Percentiles rank a stretch among this genome's conserved stretches.
Evolutionary conservation across 1,140 invertebrate genomes (phyloP).

Genomic region (Scaptomyza graminum): DNA sequence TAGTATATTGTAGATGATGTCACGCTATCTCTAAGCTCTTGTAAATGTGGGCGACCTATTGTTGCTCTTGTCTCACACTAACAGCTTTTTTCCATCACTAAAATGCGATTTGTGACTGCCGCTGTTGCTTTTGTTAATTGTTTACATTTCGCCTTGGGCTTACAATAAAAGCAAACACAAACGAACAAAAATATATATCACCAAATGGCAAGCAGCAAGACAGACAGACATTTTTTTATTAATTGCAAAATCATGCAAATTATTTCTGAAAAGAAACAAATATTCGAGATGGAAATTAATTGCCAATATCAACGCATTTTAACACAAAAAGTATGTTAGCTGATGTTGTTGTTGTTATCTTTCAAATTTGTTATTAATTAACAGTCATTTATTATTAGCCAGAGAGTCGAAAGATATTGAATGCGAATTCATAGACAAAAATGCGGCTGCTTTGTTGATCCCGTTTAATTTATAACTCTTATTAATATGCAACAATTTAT

Average conservation of each 20-base stretch:
- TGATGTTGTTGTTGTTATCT: constrained; percentile 25
- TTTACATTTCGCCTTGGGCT: constrained; percentile 73
- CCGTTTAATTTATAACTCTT: constrained; percentile 63
- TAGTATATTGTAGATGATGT: constrained; percentile 57
- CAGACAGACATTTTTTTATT: constrained; percentile 49
- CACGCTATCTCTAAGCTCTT: constrained; percentile 62
- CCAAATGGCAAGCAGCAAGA: constrained; percentile 45
- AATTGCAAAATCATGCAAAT: constrained; percentile 76
- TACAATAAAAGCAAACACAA: constrained; percentile 51
- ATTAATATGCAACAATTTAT: constrained; percentile 47
- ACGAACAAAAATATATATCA: constrained; percentile 60
- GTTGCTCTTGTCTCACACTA: constrained; percentile 47
- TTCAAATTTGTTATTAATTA: constrained; percentile 77
- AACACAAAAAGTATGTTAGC: constrained; percentile 65
- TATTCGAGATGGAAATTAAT: constrained; percentile 66
- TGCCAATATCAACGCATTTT: constrained; percentile 71
- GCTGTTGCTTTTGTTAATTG: constrained; percentile 47
- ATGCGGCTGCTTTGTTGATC: constrained; percentile 54
- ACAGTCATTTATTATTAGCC: constrained; percentile 64
- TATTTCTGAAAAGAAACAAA: constrained; percentile 29
- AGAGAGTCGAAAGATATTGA: constrained; percentile 47
- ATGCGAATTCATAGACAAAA: constrained; percentile 37
- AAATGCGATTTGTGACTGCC: constrained; percentile 39
- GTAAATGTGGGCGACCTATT: constrained; percentile 57
- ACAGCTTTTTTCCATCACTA: constrained; percentile 64